Evolutionary conservation across 2,888 invertebrate species (phyloP), one percentile per base, ranked within the genome.

Genomic region (Malthinus seriepunctatus): DNA sequence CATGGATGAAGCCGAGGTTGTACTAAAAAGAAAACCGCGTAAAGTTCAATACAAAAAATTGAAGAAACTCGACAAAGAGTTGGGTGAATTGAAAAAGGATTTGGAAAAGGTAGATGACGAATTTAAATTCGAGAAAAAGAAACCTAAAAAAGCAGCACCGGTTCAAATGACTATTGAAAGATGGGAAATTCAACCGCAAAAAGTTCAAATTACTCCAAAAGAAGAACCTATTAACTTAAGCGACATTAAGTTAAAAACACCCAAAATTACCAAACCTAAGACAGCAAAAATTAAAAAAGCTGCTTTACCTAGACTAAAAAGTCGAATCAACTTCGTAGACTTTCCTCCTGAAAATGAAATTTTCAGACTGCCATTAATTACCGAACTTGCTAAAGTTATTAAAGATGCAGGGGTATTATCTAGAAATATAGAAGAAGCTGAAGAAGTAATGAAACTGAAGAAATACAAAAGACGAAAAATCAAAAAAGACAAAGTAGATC

Each of bases 271-370:
- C 62, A 68, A 53, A 51, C 67, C 47, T 54, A 83, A 84, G 66
- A 76, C 75, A 63, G 74, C 48, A 32, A 50, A 58, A 48, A 53
- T 56, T 59, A 51, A 68, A 63, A 67, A 68, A 51, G 75, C 89
- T 50, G 89, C 88, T 0, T 88, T 87, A 74, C 80, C 88, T 42
- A 83, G 87, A 72, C 76, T 91, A 3, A 89, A 88, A 70, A 90
- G 90, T 73, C 82, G 88, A 65, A 88, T 90, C 11, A 82, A 79
- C 45, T 83, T 82, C 66, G 73, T 82, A 1, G 79, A 80, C 51
- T 81, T 80, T 64, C 78, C 79, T 51, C 76, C 78, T 11, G 53
- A 66, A 10, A 49, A 64, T 10, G 76, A 77, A 71, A 50, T 67
- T n/a, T 68, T 76, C 57, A 69, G 75, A 34, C 60, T 63, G 42